Evolutionary conservation across 1,140 invertebrate genomes (phyloP).

Genomic region (Drosophila subobscura): DNA sequence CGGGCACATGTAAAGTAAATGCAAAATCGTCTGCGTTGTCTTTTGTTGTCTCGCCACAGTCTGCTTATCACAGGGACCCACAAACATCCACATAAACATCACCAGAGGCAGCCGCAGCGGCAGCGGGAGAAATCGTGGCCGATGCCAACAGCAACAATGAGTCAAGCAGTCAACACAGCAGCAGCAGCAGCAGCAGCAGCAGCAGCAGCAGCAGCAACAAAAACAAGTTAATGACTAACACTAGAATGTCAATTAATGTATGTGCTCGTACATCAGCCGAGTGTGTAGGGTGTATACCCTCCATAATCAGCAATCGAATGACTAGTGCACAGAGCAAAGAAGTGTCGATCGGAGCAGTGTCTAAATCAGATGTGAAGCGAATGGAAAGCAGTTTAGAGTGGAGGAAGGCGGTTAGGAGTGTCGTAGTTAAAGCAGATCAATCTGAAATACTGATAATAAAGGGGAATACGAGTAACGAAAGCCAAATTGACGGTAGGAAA

Average conservation of each 20-base stretch:
- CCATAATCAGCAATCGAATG: too few species aligned
- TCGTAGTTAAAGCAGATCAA: too few species aligned
- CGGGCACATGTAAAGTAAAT: slow-evolving; percentile 61
- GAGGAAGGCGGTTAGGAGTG: too few species aligned
- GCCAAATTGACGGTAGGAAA: too few species aligned
- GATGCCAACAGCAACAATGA: slow-evolving; percentile 22
- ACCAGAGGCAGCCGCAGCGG: slow-evolving; percentile 11
- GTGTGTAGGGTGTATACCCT: neutral
- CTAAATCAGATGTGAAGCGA: too few species aligned
- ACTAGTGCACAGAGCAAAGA: too few species aligned
- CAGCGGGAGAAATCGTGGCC: slow-evolving; percentile 10
- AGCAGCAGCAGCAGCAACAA: slow-evolving; percentile 3
- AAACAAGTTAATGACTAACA: slow-evolving; percentile 69
- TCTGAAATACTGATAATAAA: too few species aligned
- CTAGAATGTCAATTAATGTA: slow-evolving; percentile 50
- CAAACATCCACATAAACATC: slow-evolving; percentile 8
- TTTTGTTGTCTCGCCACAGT: slow-evolving; percentile 80
- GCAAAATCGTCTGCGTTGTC: slow-evolving; percentile 72
- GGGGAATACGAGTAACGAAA: too few species aligned
- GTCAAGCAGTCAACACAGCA: slow-evolving; percentile 4
- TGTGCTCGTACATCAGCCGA: neutral
- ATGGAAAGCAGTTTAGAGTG: too few species aligned
- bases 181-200: slow-evolving; percentile 1
- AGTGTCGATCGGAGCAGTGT: too few species aligned
- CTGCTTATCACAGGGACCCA: slow-evolving; percentile 64